These are phyloP conservation scores for Mystacornis crossleyi DNA, from an alignment of 2,113 vertebrate genomes.

Conservation along the genomic window DNA sequence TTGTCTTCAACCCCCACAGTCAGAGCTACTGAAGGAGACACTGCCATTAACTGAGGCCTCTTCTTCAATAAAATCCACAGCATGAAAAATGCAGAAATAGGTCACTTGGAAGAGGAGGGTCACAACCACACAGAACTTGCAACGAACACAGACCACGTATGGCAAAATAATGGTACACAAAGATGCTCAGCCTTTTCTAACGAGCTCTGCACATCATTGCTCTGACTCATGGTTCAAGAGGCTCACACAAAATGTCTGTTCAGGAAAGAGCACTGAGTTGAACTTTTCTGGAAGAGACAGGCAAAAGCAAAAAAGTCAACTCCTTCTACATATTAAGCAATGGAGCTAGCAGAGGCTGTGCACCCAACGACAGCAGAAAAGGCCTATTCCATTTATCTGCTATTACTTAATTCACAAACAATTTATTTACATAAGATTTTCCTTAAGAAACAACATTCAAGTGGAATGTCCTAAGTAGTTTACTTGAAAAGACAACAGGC, in stretches of 20 bases:
- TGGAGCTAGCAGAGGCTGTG: neutral
- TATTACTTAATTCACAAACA: neutral
- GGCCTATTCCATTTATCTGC: neutral
- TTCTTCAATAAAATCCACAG: neutral
- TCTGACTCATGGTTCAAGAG: accelerated
- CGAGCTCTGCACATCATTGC: neutral
- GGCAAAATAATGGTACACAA: neutral
- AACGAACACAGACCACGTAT: accelerated
- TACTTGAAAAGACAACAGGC: neutral
- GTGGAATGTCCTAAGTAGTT: neutral
- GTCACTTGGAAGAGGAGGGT: neutral
- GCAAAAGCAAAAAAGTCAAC: neutral
- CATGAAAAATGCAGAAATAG: neutral
- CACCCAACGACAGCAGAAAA: neutral
- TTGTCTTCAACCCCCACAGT: neutral
- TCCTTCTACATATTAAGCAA: neutral
- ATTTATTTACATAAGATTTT: neutral
- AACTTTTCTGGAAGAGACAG: neutral
- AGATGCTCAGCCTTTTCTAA: neutral
- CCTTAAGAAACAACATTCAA: neutral
- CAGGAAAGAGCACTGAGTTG: accelerated
- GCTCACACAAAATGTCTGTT: neutral
- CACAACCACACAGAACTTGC: neutral
- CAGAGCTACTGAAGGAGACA: neutral
- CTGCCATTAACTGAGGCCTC: neutral